phyloP scores from a whole-genome alignment of 2,113 vertebrate species.

The Ibidorhyncha struthersii region DNA sequence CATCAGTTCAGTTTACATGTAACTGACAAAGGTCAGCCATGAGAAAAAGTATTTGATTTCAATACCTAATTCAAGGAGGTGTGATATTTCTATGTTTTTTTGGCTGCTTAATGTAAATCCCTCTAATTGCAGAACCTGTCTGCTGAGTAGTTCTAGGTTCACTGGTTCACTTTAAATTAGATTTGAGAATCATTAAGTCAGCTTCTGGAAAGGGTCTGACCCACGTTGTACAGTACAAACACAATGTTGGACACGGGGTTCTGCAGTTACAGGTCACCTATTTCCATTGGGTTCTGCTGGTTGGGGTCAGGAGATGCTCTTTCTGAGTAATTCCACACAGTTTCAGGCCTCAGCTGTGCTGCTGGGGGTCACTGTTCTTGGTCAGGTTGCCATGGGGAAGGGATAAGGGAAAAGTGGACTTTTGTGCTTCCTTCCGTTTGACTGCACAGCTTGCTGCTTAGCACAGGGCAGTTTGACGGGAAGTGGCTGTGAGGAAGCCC shows the following conservation, averaged over 20 bases:
- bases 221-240: background rate
- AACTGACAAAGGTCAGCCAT: slow-evolving; percentile 69
- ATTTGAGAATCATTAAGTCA: background rate
- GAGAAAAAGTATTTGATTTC: slow-evolving; percentile 70
- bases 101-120: slow-evolving; percentile 59
- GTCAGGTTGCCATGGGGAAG: slow-evolving; percentile 61
- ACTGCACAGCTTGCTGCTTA: slow-evolving; percentile 54
- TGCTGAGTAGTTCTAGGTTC: slow-evolving; percentile 25
- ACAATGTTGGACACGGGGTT: background rate
- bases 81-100: slow-evolving; percentile 38
- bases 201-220: slow-evolving; percentile 24
- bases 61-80: slow-evolving; percentile 64
- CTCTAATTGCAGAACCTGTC: slow-evolving; percentile 53
- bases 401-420: slow-evolving; percentile 59
- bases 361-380: slow-evolving; percentile 56
- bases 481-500: slow-evolving; percentile 70
- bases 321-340: slow-evolving; percentile 43
- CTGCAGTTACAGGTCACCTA: background rate
- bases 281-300: background rate
- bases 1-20: slow-evolving; percentile 58
- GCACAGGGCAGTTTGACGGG: slow-evolving; percentile 46
- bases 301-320: slow-evolving; percentile 32
- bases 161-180: slow-evolving; percentile 7
- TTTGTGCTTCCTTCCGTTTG: slow-evolving; percentile 56
- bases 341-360: slow-evolving; percentile 56